A percentile compares a stretch with the other conserved stretches of the same genome.
phyloP scores from a whole-genome alignment of 1,140 invertebrate genomes.

The Thaumetopoea pityocampa region DNA sequence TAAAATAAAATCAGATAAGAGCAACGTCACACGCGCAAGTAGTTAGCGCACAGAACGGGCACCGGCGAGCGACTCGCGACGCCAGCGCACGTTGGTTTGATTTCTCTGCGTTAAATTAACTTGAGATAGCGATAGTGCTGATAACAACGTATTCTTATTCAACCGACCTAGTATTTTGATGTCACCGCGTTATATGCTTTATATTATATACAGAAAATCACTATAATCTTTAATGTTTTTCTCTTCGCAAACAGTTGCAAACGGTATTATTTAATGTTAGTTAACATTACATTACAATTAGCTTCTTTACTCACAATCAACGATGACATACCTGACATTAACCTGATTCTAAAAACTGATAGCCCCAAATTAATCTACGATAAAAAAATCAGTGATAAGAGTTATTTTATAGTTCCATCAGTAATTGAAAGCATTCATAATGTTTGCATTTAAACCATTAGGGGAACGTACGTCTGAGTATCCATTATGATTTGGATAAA shows the following conservation, averaged over 20 bases:
- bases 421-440: slow-evolving; percentile 29
- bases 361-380: slow-evolving; percentile 24
- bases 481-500: background rate
- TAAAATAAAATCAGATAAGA: slow-evolving; percentile 61
- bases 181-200: too few species aligned
- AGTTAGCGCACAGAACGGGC: slow-evolving; percentile 37
- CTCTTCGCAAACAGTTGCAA: background rate
- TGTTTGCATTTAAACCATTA: slow-evolving; percentile 12
- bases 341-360: too few species aligned
- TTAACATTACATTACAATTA: background rate
- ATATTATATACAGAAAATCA: too few species aligned
- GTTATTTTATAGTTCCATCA: slow-evolving; percentile 25
- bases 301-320: too few species aligned
- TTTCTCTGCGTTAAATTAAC: slow-evolving; percentile 57
- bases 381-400: slow-evolving; percentile 52
- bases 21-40: slow-evolving; percentile 41
- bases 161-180: slow-evolving; percentile 16
- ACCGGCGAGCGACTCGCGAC: slow-evolving; percentile 44
- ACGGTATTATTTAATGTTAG: background rate
- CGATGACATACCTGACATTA: too few species aligned
- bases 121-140: slow-evolving; percentile 69
- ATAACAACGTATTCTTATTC: slow-evolving; percentile 58
- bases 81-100: slow-evolving; percentile 39
- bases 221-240: too few species aligned
- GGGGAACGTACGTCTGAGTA: background rate